phyloP scores from a whole-genome alignment of 2,888 invertebrate species.

The Parthenolecanium corni region DNA sequence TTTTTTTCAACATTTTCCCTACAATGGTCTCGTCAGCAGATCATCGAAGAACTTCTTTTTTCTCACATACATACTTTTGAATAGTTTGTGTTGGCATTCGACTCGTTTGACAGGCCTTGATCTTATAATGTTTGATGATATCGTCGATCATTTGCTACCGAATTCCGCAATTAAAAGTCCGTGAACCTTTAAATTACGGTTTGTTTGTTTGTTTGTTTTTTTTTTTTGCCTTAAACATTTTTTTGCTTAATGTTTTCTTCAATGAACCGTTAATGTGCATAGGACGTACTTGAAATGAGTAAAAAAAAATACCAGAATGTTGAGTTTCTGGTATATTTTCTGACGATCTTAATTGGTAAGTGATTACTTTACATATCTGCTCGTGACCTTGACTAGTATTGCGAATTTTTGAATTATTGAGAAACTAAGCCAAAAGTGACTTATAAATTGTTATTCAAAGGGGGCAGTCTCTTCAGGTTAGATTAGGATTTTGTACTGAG shows the following conservation, averaged over 20 bases:
- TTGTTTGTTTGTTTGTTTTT: background rate
- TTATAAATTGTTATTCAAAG: too few relatives aligned
- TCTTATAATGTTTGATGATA: background rate
- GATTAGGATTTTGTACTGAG: too few relatives aligned
- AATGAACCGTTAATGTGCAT: background rate
- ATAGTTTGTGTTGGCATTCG: constrained; percentile 3
- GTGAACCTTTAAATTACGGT: too few relatives aligned
- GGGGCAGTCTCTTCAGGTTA: too few relatives aligned
- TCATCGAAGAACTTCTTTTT: background rate
- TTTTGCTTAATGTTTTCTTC: background rate
- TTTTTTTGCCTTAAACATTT: background rate
- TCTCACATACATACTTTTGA: background rate
- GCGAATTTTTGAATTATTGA: too few relatives aligned
- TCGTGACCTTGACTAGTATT: too few relatives aligned
- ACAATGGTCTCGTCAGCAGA: background rate
- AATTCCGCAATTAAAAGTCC: background rate
- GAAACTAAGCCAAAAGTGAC: too few relatives aligned
- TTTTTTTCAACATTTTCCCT: background rate
- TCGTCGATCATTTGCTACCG: background rate
- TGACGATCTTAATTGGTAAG: background rate
- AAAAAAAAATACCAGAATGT: background rate
- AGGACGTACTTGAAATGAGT: background rate
- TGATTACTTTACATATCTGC: background rate
- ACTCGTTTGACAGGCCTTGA: constrained; percentile 4
- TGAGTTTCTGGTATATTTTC: background rate